Base-by-base conservation (phyloP, 2,113 vertebrate species). In the Shinisaurus crocodilurus region DNA sequence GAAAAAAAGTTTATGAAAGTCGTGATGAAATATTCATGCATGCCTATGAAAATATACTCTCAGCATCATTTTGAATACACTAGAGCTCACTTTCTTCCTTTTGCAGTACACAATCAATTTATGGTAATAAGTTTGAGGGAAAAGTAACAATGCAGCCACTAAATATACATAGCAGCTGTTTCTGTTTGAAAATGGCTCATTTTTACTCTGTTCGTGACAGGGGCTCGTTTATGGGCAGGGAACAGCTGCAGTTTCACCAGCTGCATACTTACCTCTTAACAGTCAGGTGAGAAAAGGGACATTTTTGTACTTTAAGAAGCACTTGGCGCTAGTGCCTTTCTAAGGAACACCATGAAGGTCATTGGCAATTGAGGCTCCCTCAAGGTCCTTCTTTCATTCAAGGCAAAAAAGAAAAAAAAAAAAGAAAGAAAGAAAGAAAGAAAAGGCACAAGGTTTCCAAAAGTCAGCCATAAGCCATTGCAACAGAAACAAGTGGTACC, bases 131-230 rank as follows among this genome's bases (percentile, higher is more conserved):
- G 76, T 93, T 96, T 92, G 92, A 95, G 96, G 90, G 87, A 88
- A 87, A 90, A 87, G 91, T 88, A 92, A 92, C 91, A 88, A 72
- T 93, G 92, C 79, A 87, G 0, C 92, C 93, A 85, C 92, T 96
- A 95, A 96, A 95, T 95, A 95, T 86, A 90, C 82, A 95, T 81
- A 96, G 88, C 96, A 97, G 95, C 95, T 97, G 95, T 94, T 94
- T 95, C 85, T 82, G 85, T 95, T 94, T 80, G 82, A 96, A 96
- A 97, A 93, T 43, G 91, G 93, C 92, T 95, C 95, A 96, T 96
- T 96, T 96, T 96, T 95, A 90, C 91, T 96, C 96, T 20, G 90
- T 96, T 96, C 94, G 91, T 94, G 94, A 90, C 90, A 94, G 12
- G 87, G 90, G 77, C 95, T 94, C 1, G 1, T 88, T 94, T 94